phyloP scores from a whole-genome alignment of 2,888 invertebrate genomes.

The Mesorhabditis sp. region DNA sequence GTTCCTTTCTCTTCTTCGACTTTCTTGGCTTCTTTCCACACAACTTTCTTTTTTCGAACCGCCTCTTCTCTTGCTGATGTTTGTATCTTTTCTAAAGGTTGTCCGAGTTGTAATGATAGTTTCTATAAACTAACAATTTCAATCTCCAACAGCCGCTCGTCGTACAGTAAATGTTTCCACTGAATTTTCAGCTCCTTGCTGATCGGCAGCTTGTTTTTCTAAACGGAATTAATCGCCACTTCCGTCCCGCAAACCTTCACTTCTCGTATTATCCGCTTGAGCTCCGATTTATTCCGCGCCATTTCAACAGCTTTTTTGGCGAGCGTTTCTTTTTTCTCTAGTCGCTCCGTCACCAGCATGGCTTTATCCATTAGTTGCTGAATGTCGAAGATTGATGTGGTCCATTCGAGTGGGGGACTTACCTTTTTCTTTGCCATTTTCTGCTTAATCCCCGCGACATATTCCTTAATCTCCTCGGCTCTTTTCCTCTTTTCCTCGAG shows the following conservation, averaged over 20 bases:
- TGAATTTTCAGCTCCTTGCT: background rate
- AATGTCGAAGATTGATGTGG: background rate
- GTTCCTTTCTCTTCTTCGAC: conserved; percentile 6
- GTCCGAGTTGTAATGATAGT: background rate
- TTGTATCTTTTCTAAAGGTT: background rate
- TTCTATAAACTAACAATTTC: background rate
- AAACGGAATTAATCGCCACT: background rate
- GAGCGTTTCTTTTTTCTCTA: background rate
- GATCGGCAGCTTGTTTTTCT: background rate
- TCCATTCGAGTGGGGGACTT: background rate
- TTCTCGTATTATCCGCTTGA: background rate
- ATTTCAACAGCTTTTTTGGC: background rate
- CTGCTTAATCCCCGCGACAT: conserved; percentile 3
- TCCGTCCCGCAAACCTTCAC: background rate
- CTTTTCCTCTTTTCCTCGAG: background rate
- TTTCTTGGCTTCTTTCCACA: conserved; percentile 6
- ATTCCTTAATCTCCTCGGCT: background rate
- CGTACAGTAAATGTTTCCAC: background rate
- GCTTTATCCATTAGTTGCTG: conserved; percentile 1
- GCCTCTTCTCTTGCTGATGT: conserved; percentile 4
- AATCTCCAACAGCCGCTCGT: background rate
- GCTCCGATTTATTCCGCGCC: background rate
- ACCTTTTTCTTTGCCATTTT: background rate
- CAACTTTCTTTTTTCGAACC: background rate
- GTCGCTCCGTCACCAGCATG: background rate